A percentile compares a stretch with the other conserved stretches of the same genome.
phyloP scores from a whole-genome alignment of 2,888 invertebrate genomes.

The Acleris holmiana region DNA sequence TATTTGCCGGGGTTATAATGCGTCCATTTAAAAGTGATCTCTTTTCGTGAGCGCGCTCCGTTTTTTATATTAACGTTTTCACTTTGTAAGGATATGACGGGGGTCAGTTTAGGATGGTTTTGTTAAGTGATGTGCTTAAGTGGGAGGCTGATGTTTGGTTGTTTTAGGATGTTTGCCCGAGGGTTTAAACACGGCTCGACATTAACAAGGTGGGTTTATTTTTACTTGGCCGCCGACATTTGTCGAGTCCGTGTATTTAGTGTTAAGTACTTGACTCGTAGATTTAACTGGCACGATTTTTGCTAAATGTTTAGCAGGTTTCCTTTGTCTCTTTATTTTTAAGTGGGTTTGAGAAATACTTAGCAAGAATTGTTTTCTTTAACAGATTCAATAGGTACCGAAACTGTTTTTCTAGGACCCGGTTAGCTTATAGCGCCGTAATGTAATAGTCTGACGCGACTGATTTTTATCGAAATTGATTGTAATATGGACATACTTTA shows the following conservation, averaged over 20 bases:
- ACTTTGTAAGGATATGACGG: constrained; percentile 43
- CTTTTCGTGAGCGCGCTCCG: constrained; percentile 42
- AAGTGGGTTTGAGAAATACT: background rate
- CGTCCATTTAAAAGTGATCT: constrained; percentile 60
- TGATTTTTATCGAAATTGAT: too few species aligned
- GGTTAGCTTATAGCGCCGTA: too few species aligned
- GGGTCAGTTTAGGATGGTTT: constrained; percentile 63
- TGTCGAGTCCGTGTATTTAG: constrained; percentile 33
- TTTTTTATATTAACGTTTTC: background rate
- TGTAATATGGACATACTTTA: too few species aligned
- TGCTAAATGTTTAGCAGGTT: constrained; percentile 32
- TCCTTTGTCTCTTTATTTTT: constrained; percentile 11
- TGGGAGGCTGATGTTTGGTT: constrained; percentile 78
- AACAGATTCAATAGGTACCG: too few species aligned
- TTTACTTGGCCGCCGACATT: constrained; percentile 48
- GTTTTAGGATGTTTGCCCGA: constrained; percentile 79
- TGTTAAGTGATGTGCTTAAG: constrained; percentile 78
- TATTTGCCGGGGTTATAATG: constrained; percentile 65
- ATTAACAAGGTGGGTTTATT: constrained; percentile 76
- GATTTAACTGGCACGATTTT: constrained; percentile 35
- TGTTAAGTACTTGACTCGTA: constrained; percentile 36
- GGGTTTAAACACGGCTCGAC: constrained; percentile 70
- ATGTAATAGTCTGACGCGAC: too few species aligned
- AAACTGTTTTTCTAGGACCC: too few species aligned
- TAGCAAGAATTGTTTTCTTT: too few species aligned